Base-by-base conservation (phyloP, 2,888 invertebrate genomes). In the Argynnis bischoffii region DNA sequence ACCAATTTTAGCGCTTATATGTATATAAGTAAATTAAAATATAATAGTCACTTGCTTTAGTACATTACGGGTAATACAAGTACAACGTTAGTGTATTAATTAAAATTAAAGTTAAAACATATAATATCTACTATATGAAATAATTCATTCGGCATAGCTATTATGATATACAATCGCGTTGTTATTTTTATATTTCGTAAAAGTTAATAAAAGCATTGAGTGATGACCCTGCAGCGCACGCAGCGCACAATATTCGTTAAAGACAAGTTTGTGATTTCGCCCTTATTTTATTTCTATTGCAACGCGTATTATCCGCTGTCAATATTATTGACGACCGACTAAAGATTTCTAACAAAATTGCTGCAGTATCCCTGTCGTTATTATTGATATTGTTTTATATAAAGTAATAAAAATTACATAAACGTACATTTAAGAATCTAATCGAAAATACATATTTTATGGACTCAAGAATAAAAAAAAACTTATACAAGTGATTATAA, bases 281-380 rank as follows among this genome's bases (percentile, higher is more conserved):
- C 74, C 75, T 73, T 80, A 82, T 82, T 86, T 84, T 83, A 85
- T 86, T 86, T 84, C 81, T 78, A 83, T 82, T 84, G 86, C 86
- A 84, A 81, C 84, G 79, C 79, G 83, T 82, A 85, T 88, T 86
- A 86, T 83, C 83, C 81, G 81, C 85, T 84, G 89, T 89, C 90
- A 90, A 89, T 90, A 87, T 88, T 89, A 88, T 89, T 84, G 81
- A 75, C 80, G 81, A 83, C 84, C 82, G 81, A 78, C 81, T 82
- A 79, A 77, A 78, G 75, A 76, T 75, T 79, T 81, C 79, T 78
- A 78, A 63, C 78, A 75, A 84, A 86, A 88, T 87, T 86, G 86
- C 81, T 85, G 84, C 77, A 75, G 75, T 80, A 80, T 78, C 76
- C 78, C 75, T 55, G 26, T 51, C 47, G 21, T 48, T 48, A n/a